Evolutionary conservation across 1,140 invertebrate species (phyloP).

Genomic region (Eriosoma lanigerum): DNA sequence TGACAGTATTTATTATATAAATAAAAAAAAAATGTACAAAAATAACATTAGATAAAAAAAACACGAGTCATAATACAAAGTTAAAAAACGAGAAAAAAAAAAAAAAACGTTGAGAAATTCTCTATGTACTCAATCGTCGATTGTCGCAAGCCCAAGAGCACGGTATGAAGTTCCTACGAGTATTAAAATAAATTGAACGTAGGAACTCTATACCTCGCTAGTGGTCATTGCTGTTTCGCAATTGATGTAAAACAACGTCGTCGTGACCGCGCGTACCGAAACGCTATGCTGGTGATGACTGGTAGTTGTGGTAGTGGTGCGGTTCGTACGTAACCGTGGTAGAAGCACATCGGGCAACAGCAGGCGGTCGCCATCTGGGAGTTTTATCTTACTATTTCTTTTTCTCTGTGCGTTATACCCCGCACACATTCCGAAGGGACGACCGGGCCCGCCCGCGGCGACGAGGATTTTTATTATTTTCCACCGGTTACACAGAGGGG

Average conservation of each 20-base stretch:
- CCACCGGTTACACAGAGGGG: too few species aligned
- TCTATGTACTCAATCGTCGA: background rate
- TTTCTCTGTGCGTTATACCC: background rate
- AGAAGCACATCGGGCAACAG: background rate
- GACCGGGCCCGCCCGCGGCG: background rate
- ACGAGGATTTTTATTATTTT: background rate
- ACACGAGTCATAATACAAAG: too few species aligned
- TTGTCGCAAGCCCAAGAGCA: constrained; percentile 52
- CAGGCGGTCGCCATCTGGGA: constrained; percentile 35
- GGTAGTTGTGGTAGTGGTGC: background rate
- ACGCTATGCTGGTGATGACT: background rate
- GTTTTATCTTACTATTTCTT: background rate
- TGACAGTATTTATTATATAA: background rate
- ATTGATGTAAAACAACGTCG: background rate
- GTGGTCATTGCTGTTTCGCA: constrained; percentile 44
- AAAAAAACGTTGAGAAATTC: too few species aligned
- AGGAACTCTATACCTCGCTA: constrained; percentile 54
- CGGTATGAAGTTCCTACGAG: constrained; percentile 53
- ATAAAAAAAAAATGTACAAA: constrained; percentile 1
- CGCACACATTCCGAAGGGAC: background rate
- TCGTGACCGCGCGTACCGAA: background rate
- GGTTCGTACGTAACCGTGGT: too few species aligned
- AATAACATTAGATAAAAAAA: too few species aligned
- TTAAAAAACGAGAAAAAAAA: too few species aligned
- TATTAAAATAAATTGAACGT: constrained; percentile 41